A percentile compares a stretch with the other conserved stretches of the same genome.
Conservation (phyloP, 2,113 vertebrate genomes). For the Carassius gibelio region DNA sequence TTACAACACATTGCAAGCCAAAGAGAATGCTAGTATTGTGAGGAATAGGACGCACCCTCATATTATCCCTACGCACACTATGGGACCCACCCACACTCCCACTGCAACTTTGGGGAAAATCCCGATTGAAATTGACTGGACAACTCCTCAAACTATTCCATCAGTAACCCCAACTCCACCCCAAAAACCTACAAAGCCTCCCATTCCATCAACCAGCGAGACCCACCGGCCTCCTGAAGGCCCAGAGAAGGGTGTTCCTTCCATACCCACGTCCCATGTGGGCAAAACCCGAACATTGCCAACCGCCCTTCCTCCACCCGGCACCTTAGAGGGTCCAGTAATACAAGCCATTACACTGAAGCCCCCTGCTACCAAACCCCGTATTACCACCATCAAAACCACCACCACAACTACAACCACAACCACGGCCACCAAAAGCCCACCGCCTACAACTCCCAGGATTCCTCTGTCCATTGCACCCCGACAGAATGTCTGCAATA, state of each 20-base stretch:
- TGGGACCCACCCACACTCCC: slow-evolving; percentile 49
- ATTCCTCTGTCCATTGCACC: slow-evolving; percentile 60
- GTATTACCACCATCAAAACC: slow-evolving; percentile 40
- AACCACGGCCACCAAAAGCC: slow-evolving; percentile 64
- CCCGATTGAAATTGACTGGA: background rate
- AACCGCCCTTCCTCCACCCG: slow-evolving; percentile 54
- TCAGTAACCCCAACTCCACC: slow-evolving; percentile 52
- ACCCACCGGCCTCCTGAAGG: slow-evolving; percentile 33
- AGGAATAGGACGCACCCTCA: slow-evolving; percentile 55
- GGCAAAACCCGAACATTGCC: slow-evolving; percentile 48
- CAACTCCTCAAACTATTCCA: slow-evolving; percentile 42
- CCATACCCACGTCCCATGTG: background rate
- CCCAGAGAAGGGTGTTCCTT: slow-evolving; percentile 33
- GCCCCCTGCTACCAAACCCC: slow-evolving; percentile 58
- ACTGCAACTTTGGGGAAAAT: slow-evolving; percentile 44
- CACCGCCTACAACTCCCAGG: slow-evolving; percentile 67
- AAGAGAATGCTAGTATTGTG: slow-evolving; percentile 60
- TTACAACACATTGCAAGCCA: slow-evolving; percentile 74
- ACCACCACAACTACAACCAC: slow-evolving; percentile 49
- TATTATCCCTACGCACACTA: slow-evolving; percentile 48
- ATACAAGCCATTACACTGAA: slow-evolving; percentile 59
- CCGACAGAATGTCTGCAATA: slow-evolving; percentile 75
- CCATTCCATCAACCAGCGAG: slow-evolving; percentile 36
- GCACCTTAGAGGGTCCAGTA: slow-evolving; percentile 34
- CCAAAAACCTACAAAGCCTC: slow-evolving; percentile 29